A percentile compares a stretch with the other conserved stretches of the same genome.
These are phyloP conservation scores for Ranitomeya variabilis DNA, from an alignment of 2,113 vertebrate species.

Conservation along the genomic window DNA sequence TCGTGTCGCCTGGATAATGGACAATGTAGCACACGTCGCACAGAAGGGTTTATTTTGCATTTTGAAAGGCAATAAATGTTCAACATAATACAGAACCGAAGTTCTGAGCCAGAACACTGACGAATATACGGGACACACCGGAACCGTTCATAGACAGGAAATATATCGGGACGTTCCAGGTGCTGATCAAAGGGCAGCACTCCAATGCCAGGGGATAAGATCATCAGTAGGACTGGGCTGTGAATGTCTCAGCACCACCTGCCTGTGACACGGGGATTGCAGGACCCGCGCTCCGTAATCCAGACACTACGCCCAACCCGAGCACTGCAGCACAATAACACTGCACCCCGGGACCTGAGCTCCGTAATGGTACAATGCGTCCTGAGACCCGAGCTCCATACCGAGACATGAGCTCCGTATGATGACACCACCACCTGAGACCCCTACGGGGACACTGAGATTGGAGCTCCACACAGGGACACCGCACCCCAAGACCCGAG, in stretches of 20 bases:
- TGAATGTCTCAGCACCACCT: no score
- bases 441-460: neutral
- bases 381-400: no score
- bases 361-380: neutral
- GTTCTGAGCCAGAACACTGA: neutral
- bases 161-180: neutral
- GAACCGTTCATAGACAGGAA: neutral
- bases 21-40: neutral
- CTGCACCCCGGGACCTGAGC: neutral
- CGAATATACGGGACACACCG: neutral
- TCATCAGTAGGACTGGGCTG: no score
- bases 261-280: no score
- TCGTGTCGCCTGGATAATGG: neutral
- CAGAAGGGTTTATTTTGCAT: neutral
- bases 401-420: no score
- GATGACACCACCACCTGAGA: no score
- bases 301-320: neutral
- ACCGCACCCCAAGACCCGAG: neutral
- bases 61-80: neutral
- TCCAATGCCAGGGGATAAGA: neutral
- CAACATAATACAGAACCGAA: neutral
- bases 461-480: neutral
- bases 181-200: neutral
- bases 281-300: no score
- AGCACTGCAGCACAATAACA: neutral